Evolutionary conservation across 1,140 invertebrate species (phyloP), one percentile per base, ranked within the genome.

Genomic region (Protaetia brevitarsis): DNA sequence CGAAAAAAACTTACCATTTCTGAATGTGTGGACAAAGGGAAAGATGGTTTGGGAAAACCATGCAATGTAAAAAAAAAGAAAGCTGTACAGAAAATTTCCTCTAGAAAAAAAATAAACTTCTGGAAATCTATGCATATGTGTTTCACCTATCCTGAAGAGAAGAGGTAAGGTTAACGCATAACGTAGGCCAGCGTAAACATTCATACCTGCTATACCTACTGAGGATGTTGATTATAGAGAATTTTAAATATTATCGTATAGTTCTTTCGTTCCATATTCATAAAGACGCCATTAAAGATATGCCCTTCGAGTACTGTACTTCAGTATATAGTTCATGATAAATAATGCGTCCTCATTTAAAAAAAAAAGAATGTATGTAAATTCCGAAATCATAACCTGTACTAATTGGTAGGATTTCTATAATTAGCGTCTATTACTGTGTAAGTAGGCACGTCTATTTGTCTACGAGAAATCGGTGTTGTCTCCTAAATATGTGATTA

Each of bases 331-430:
- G 13, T 19, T 51, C 21, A 2, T 19, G 41, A 5, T 19, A 8
- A 51, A 19, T 51, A 51, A 51, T 23, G 26, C 41, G 41, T 51
- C 41, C 41, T 51, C 41, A 19, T 51, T 51, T 51, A 23, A 10
- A 51, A 51, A 19, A 5, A 8, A 51, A 51, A 23, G 21, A 51
- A 51, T 23, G 7, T 51, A 51, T 51, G 41, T 51, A 51, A 51
- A 51, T 51, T 51, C 26, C 41, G 41, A 51, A 51, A 51, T 51
- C 41, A 51, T 51, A 51, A 51, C 41, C 41, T 51, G 19, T 51
- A 51, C 41, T 51, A 51, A 51, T 51, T 51, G 41, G 41, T 16
- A 16, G 26, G 41, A 51, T 51, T 51, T 51, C 41, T 51, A 51
- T 19, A 51, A 51, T 51, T 51, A 51, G 41, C 41, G 41, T 51